Base-by-base conservation (phyloP, 2,797 vertebrate genomes). In the Oceanodroma leucorhoa region DNA sequence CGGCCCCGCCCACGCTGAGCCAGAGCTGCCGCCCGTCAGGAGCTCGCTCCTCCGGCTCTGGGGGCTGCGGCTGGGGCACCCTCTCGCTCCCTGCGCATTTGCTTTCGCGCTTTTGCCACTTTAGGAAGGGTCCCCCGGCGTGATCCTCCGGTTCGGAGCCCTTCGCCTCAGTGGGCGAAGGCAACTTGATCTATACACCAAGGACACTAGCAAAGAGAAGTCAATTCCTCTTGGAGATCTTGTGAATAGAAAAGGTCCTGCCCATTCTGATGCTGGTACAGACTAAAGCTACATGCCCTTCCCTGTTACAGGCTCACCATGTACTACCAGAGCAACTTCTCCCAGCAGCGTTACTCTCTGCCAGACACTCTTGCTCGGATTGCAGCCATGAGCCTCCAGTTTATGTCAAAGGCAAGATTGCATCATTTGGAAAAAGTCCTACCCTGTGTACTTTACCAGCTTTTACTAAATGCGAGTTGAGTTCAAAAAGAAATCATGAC, bases 131-230 rank as follows among this genome's bases (percentile, higher is more conserved):
- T 36, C 36, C 36, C 36, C 36, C 9, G 36, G 36, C 36, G 36
- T 36, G 36, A 36, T 36, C 36, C 36, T 36, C 36, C 36, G 36
- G 7, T 36, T 36, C 36, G 36, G 36, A 36, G 36, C 36, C 36
- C 36, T 36, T 36, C 36, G 36, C 36, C 36, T 36, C 36, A 36
- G 36, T 36, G 36, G 36, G 36, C 36, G 36, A 36, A 36, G 79
- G 89, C 66, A 96, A 94, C 93, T 79, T 78, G 53, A 89, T 66
- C 92, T 79, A 62, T 46, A 83, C 38, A 62, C n/a, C 43, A 77
- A 87, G 62, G 77, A 78, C 61, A 46, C 19, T 2, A 87, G 58
- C 41, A 84, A 60, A 70, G 71, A 60, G 55, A 77, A 55, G 58
- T 50, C 38, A 32, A 48, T 41, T 83, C 41, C 46, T 22, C n/a